Conservation (phyloP, 2,797 vertebrate genomes). For the Ibycter americanus region DNA sequence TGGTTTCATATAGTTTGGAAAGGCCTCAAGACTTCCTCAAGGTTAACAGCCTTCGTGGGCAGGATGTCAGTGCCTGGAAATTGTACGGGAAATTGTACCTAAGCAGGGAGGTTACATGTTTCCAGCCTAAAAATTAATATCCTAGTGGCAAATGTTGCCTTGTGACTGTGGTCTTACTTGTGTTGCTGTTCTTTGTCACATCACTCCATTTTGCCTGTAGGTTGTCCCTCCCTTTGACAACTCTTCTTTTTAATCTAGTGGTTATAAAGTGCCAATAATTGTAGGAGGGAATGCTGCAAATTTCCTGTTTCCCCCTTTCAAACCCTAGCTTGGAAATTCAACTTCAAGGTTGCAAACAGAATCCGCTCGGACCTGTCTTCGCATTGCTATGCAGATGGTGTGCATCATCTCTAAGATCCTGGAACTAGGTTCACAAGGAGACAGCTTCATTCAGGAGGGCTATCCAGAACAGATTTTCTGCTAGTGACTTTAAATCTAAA, state of each 20-base stretch:
- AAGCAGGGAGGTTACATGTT: neutral
- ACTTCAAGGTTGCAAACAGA: neutral
- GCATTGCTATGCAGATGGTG: neutral
- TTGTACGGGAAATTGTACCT: neutral
- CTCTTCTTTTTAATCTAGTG: neutral
- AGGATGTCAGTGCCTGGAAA: neutral
- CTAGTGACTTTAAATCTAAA: neutral
- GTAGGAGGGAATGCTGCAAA: neutral
- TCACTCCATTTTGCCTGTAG: neutral
- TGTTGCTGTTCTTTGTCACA: neutral
- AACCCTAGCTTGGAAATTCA: neutral
- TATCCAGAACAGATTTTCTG: neutral
- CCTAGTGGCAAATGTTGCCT: neutral
- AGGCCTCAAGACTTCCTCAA: neutral
- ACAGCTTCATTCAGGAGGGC: neutral
- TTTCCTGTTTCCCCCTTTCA: neutral
- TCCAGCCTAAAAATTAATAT: neutral
- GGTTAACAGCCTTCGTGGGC: neutral
- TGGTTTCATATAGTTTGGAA: neutral
- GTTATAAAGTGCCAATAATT: neutral
- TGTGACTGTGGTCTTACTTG: neutral
- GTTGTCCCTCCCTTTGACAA: neutral
- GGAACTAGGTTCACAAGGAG: neutral
- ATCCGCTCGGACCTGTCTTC: neutral
- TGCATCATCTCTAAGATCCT: neutral